Percentiles rank a stretch among this genome's conserved stretches.
Conservation (phyloP, 2,797 vertebrate species). For the Spea hammondii region DNA sequence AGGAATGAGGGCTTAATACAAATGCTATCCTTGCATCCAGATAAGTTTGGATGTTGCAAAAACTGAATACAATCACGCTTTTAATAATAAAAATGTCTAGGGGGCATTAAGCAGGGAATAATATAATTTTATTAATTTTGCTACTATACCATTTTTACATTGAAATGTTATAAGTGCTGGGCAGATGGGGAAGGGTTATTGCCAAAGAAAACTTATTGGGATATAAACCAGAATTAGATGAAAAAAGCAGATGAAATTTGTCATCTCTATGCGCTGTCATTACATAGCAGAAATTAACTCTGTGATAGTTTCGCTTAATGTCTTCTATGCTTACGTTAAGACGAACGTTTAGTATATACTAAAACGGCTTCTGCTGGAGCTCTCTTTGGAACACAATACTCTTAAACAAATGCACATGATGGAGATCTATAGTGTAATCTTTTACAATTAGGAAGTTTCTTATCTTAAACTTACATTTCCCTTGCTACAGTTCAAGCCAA, state of each 20-base stretch:
- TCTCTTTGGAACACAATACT: neutral
- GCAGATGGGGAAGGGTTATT: too few relatives aligned
- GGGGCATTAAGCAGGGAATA: slow-evolving; percentile 6
- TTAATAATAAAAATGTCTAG: slow-evolving; percentile 12
- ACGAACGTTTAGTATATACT: too few relatives aligned
- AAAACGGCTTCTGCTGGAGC: neutral
- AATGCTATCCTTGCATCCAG: slow-evolving; percentile 1
- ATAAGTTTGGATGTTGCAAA: neutral
- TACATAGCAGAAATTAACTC: too few relatives aligned
- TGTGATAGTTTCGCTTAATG: too few relatives aligned
- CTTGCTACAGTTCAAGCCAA: slow-evolving; percentile 7
- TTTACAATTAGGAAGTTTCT: slow-evolving; percentile 13
- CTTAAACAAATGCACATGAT: slow-evolving; percentile 13
- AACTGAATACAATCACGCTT: slow-evolving; percentile 30
- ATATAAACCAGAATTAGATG: too few relatives aligned
- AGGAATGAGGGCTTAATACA: slow-evolving; percentile 17
- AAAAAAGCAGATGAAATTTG: too few relatives aligned
- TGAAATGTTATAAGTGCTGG: neutral
- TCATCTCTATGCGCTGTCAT: too few relatives aligned
- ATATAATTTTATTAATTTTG: neutral
- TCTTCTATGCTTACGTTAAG: too few relatives aligned
- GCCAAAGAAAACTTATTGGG: too few relatives aligned
- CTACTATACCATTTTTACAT: neutral
- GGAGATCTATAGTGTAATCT: neutral
- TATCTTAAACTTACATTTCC: slow-evolving; percentile 14